Evolutionary conservation across 2,113 vertebrate species (phyloP).

Genomic region (Amazona vittata): DNA sequence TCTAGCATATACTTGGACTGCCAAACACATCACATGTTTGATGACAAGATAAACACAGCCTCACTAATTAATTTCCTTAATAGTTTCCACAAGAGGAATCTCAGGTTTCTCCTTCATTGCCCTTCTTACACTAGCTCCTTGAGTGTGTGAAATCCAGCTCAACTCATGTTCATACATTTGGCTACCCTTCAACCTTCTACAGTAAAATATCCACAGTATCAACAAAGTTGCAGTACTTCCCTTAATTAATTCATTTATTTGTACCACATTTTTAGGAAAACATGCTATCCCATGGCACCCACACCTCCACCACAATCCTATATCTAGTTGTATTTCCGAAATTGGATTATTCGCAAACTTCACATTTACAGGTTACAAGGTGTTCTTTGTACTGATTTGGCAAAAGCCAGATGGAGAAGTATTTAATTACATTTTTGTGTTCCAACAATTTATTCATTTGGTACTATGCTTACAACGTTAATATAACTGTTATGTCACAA

Average conservation of each 20-base stretch:
- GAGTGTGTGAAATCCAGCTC: not conserved
- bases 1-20: not conserved
- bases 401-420: not conserved
- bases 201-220: not conserved
- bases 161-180: not conserved
- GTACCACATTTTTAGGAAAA: not conserved
- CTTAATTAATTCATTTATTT: not conserved
- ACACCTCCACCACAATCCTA: too few relatives aligned
- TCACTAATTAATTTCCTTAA: not conserved
- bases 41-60: not conserved
- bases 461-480: not conserved
- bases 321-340: rapidly evolving
- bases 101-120: not conserved
- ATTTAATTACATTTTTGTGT: not conserved
- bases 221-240: not conserved
- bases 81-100: not conserved
- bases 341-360: not conserved
- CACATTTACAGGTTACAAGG: not conserved
- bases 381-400: not conserved
- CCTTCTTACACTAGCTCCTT: not conserved
- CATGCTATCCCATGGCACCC: rapidly evolving
- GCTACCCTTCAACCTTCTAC: not conserved
- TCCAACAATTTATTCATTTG: not conserved
- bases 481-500: not conserved
- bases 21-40: not conserved